Base-by-base conservation (phyloP, 2,797 vertebrate genomes). In the Glyptemys insculpta region DNA sequence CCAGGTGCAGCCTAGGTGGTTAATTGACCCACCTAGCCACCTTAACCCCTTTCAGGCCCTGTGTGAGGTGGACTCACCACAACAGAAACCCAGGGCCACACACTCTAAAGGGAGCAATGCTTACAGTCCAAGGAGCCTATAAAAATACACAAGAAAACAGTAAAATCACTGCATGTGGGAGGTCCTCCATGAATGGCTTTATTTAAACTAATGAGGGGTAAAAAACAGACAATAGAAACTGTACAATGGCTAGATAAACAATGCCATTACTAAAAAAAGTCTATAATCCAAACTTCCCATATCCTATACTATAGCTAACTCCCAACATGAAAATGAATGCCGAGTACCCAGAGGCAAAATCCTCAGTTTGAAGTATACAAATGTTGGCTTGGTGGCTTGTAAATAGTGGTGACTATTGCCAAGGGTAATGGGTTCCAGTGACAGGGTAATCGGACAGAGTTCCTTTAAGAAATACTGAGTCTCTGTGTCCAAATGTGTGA, bases 191-290 rank as follows among this genome's bases (percentile, higher is more conserved):
- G 47, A 96, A 95, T 72, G 4, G 12, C 56, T 91, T 21, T 86
- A 31, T 76, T 94, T 92, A 65, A 65, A 65, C 34, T 65, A 72
- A 86, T 31, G 31, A 0, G 0, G 37, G 6, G 44, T 5, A 65
- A 96, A 93, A n/a, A 88, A 92, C 25, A 16, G 88, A 94, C 93
- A 95, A 53, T 23, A 96, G 59, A 91, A 34, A 16, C 54, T 91
- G 94, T 74, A 16, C 90, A 95, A 79, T 2, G 95, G 49, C 34
- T 34, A 81, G 62, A 65, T 95, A 74, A 87, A 74, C 80, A 50
- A 47, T 50, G 74, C 12, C 11, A n/a, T 82, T 57, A 54, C 5
- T 83, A 49, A 91, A 83, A 50, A 53, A 34, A 21, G 86, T 41
- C 53, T 62, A 25, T 19, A 83, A 44, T 44, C 41, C 72, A 25